A percentile compares a stretch with the other conserved stretches of the same genome.
Conservation (phyloP, 2,113 vertebrate species). For the Panurus biarmicus region DNA sequence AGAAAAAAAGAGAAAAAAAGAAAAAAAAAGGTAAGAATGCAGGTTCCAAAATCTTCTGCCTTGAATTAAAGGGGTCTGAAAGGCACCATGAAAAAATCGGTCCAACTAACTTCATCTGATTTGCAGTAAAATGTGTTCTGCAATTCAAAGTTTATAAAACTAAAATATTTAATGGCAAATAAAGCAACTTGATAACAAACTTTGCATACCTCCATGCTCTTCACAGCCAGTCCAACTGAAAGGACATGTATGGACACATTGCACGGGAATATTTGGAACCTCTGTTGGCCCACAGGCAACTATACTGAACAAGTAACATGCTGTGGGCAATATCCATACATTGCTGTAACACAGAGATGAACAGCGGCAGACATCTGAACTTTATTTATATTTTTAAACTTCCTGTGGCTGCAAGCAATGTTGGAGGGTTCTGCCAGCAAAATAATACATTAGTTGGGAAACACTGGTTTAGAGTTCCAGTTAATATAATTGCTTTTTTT, state of each 20-base stretch:
- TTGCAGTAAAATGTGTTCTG: neutral
- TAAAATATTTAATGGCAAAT: neutral
- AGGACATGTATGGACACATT: neutral
- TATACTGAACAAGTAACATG: neutral
- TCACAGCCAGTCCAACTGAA: neutral
- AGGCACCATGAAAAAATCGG: neutral
- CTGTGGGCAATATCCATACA: neutral
- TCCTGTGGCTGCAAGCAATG: neutral
- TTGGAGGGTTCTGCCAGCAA: neutral
- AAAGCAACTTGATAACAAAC: neutral
- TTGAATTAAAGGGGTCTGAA: neutral
- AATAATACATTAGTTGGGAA: neutral
- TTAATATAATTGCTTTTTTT: neutral
- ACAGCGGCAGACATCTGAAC: neutral
- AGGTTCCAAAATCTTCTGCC: neutral
- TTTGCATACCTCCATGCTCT: neutral
- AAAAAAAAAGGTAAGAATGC: neutral
- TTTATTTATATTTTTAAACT: neutral
- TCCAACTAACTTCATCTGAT: neutral
- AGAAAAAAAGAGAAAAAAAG: fast-evolving
- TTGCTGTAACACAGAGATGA: neutral
- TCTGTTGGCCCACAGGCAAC: conserved; percentile 15
- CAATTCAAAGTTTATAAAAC: neutral
- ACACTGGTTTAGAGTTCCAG: neutral
- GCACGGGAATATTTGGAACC: neutral